Base-by-base conservation (phyloP, 1,140 invertebrate species). In the Globodera ellingtonae region DNA sequence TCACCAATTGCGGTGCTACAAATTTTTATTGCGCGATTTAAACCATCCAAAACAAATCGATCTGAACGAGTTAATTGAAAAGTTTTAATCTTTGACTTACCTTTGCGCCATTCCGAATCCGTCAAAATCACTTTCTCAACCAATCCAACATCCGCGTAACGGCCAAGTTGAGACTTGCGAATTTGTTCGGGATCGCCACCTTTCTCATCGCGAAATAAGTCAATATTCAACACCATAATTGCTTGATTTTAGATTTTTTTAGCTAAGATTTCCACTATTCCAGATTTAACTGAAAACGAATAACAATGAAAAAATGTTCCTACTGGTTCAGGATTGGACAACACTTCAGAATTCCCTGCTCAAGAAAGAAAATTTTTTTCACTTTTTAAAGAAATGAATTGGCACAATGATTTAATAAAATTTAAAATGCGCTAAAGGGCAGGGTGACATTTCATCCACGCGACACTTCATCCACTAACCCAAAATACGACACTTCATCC, bases 141-240 rank as follows among this genome's bases (percentile, higher is more conserved):
- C 4, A 98, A 90, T 0, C 86, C 92, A 0, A 95, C 94, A 92
- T 98, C 95, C 91, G 98, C 98, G 90, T 94, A 99, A 48, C 97
- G 92, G 86, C 95, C 94, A 47, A 91, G 93, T 90, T 99, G 97
- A 87, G 96, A 98, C 87, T 97, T 93, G 18, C 94, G 92, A 44
- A 99, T 93, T 90, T 94, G 93, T 15, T 95, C 93, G 0, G 95
- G 94, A 90, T 96, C 92, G 24, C 94, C 94, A 44, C 97, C 97
- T 91, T 98, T 98, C 84, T 99, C 97, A 4, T 92, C 92, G 66
- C 98, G 94, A 89, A 99, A 99, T 71, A 97, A 91, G 90, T 99
- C 97, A 85, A 99, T 92, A 91, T 99, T 96, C n/a, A 99, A 91
- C 71, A 98, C 97, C 97, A 99, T 99, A 6, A 47, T 69, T 67